These are phyloP conservation scores for Cabera pusaria DNA, from an alignment of 2,888 invertebrate species.

Conservation along the genomic window DNA sequence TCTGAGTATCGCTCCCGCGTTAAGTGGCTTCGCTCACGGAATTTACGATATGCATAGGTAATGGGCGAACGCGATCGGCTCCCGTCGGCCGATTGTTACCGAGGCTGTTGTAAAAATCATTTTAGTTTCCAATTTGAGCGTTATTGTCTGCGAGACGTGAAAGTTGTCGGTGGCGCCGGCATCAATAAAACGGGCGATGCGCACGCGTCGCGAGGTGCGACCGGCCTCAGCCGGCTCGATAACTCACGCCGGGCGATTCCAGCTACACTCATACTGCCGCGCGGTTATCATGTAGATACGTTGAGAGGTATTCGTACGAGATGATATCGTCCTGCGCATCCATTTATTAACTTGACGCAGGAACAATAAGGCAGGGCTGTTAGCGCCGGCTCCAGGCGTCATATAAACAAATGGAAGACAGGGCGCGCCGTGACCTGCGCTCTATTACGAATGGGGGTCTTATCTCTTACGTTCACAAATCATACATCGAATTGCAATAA, in stretches of 20 bases:
- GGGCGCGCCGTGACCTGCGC: slow-evolving; percentile 58
- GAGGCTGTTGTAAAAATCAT: slow-evolving; percentile 69
- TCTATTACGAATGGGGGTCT: slow-evolving; percentile 49
- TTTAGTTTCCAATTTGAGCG: slow-evolving; percentile 76
- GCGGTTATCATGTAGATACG: slow-evolving; percentile 65
- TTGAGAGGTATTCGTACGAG: slow-evolving; percentile 50
- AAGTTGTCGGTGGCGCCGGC: slow-evolving; percentile 79
- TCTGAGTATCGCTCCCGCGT: slow-evolving; percentile 72
- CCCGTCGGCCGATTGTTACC: slow-evolving; percentile 52
- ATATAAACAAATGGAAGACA: slow-evolving; percentile 66
- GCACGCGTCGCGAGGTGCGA: slow-evolving; percentile 44
- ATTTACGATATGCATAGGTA: slow-evolving; percentile 66
- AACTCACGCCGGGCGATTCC: slow-evolving; percentile 55
- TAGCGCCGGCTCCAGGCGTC: slow-evolving; percentile 48
- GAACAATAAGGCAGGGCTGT: slow-evolving; percentile 72
- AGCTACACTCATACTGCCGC: slow-evolving; percentile 47
- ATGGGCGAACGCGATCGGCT: slow-evolving; percentile 62
- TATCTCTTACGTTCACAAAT: slow-evolving; percentile 46
- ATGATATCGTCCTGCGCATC: slow-evolving; percentile 58
- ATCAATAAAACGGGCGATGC: slow-evolving; percentile 72
- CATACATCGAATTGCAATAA: slow-evolving; percentile 44
- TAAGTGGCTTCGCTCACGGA: slow-evolving; percentile 71
- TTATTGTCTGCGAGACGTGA: slow-evolving; percentile 78
- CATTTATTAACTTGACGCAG: slow-evolving; percentile 72
- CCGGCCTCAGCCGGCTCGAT: slow-evolving; percentile 40